Conservation (phyloP, 2,113 vertebrate species). For the Tupaia tana region DNA sequence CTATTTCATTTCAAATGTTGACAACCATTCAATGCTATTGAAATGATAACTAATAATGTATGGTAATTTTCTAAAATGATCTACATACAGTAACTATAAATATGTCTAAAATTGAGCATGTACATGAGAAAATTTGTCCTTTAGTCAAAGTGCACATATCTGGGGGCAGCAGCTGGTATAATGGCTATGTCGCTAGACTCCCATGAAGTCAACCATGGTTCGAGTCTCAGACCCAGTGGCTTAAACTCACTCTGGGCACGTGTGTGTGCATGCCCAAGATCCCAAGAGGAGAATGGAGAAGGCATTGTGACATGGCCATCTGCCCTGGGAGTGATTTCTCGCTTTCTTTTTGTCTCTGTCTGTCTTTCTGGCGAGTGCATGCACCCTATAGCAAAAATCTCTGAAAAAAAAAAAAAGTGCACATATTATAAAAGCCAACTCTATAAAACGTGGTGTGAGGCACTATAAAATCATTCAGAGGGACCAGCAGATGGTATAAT, state of each 20-base stretch:
- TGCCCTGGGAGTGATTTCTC: too few species aligned
- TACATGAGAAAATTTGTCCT: neutral
- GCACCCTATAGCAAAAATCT: too few species aligned
- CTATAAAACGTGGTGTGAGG: neutral
- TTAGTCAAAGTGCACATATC: neutral
- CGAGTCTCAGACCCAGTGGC: too few species aligned
- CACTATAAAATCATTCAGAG: neutral
- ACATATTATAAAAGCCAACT: neutral
- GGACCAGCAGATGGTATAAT: neutral
- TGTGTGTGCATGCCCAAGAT: too few species aligned
- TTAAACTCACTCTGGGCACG: too few species aligned
- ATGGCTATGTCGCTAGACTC: too few species aligned
- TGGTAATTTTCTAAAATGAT: neutral
- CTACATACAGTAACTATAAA: neutral
- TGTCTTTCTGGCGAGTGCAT: too few species aligned
- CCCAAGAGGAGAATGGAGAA: too few species aligned
- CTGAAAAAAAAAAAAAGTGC: neutral
- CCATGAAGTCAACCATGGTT: too few species aligned
- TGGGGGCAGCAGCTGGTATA: too few species aligned
- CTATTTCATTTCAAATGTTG: neutral
- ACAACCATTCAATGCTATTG: neutral
- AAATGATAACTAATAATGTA: neutral
- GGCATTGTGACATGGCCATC: too few species aligned
- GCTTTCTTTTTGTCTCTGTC: too few species aligned
- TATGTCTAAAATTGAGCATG: neutral